Percentiles rank a stretch among this genome's conserved stretches.
Evolutionary conservation across 2,888 invertebrate species (phyloP).

Genomic region (Melinopterus prodromus): DNA sequence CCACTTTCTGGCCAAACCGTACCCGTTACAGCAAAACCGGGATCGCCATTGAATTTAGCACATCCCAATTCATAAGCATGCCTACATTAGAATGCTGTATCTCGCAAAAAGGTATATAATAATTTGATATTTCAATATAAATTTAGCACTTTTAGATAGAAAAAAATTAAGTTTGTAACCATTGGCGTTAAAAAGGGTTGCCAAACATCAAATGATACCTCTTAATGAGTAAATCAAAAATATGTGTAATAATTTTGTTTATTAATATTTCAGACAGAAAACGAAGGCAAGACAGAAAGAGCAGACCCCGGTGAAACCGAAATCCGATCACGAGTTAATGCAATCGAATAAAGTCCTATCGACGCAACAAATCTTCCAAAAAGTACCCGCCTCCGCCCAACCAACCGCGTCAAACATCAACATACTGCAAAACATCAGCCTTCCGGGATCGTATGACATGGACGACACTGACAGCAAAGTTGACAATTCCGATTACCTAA

Average conservation of each 20-base stretch:
- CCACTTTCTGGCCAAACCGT: too few species aligned
- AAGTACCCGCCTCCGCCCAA: constrained; percentile 30
- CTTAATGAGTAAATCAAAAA: too few species aligned
- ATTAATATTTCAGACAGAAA: constrained; percentile 48
- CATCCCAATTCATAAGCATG: too few species aligned
- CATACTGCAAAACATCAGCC: constrained; percentile 54
- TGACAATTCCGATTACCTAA: constrained; percentile 16
- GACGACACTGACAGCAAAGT: constrained; percentile 39
- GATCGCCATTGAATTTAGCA: too few species aligned
- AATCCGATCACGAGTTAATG: constrained; percentile 37
- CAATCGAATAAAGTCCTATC: constrained; percentile 28
- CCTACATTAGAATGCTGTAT: too few species aligned
- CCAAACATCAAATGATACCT: too few species aligned
- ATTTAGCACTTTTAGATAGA: too few species aligned
- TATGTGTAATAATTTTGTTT: not conserved
- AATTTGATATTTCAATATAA: too few species aligned
- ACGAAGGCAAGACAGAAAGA: constrained; percentile 48
- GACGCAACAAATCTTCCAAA: constrained; percentile 36
- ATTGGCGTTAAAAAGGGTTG: too few species aligned
- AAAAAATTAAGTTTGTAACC: too few species aligned
- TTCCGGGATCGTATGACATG: constrained; percentile 44
- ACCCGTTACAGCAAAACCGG: too few species aligned
- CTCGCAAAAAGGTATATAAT: too few species aligned
- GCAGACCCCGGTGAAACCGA: constrained; percentile 41
- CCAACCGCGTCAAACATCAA: constrained; percentile 52